A percentile compares a stretch with the other conserved stretches of the same genome.
Conservation (phyloP, 2,797 vertebrate species). For the Poecilia velifera region DNA sequence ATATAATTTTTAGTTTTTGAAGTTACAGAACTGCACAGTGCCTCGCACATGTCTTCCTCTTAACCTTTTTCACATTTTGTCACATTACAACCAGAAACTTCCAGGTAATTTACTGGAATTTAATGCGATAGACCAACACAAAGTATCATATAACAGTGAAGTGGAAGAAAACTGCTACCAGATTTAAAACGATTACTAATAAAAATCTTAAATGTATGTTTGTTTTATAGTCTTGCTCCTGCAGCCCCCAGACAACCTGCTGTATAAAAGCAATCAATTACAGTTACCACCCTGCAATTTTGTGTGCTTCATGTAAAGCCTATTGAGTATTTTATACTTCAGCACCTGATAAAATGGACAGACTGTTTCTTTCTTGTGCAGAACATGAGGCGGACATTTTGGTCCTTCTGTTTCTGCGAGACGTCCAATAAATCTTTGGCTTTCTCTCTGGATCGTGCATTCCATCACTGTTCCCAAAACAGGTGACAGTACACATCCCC, state of each 20-base stretch:
- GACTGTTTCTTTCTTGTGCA: conserved; percentile 52
- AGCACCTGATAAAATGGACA: conserved; percentile 18
- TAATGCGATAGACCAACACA: background rate
- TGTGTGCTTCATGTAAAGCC: background rate
- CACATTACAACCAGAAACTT: background rate
- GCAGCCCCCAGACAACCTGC: background rate
- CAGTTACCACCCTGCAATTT: background rate
- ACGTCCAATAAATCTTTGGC: conserved; percentile 71
- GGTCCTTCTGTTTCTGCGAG: conserved; percentile 54
- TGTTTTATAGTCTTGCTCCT: background rate
- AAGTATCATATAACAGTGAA: background rate
- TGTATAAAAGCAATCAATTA: background rate
- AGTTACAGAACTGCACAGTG: background rate
- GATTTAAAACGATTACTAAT: no score
- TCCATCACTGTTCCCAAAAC: conserved; percentile 72
- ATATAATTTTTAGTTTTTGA: background rate
- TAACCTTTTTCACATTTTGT: background rate
- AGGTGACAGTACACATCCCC: conserved; percentile 44
- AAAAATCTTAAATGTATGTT: no score
- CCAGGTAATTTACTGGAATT: background rate
- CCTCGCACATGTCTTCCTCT: background rate
- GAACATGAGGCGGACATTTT: conserved; percentile 53
- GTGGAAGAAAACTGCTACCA: background rate
- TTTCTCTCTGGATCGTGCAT: conserved; percentile 58
- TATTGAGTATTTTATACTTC: background rate